phyloP scores from a whole-genome alignment of 2,888 invertebrate species.

The Brenthis daphne region DNA sequence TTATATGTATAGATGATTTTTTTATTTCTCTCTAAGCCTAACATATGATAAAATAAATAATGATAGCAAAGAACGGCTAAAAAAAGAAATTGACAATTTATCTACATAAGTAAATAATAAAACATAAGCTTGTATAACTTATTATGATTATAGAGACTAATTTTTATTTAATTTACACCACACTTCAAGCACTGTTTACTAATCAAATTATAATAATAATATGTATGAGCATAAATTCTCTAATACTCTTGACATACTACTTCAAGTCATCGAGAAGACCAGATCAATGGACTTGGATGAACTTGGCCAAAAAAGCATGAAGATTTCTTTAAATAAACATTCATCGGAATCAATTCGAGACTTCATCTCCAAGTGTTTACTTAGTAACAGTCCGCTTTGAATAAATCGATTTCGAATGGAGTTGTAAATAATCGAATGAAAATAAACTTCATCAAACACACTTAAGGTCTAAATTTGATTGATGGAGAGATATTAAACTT shows the following conservation, averaged over 20 bases:
- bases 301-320: slow-evolving; percentile 70
- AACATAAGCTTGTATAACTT: too few species aligned
- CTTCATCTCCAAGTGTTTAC: slow-evolving; percentile 74
- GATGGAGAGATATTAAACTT: slow-evolving; percentile 32
- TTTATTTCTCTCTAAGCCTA: too few species aligned
- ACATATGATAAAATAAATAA: too few species aligned
- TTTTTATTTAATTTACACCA: slow-evolving; percentile 13
- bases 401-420: slow-evolving; percentile 69
- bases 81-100: too few species aligned
- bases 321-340: slow-evolving; percentile 75
- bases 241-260: slow-evolving; percentile 57
- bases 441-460: slow-evolving; percentile 46
- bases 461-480: slow-evolving; percentile 34
- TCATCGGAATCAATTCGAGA: slow-evolving; percentile 69
- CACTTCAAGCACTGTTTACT: slow-evolving; percentile 32
- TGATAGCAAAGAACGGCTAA: too few species aligned
- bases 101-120: too few species aligned
- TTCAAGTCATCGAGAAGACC: slow-evolving; percentile 58
- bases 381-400: slow-evolving; percentile 76
- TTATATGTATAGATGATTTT: too few species aligned
- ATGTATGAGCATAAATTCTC: slow-evolving; percentile 52
- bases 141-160: too few species aligned
- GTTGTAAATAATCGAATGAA: slow-evolving; percentile 33
- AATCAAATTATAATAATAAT: slow-evolving; percentile 51
- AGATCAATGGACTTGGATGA: slow-evolving; percentile 65